phyloP scores from a whole-genome alignment of 2,888 invertebrate species.

The Rhamnusium bicolor region DNA sequence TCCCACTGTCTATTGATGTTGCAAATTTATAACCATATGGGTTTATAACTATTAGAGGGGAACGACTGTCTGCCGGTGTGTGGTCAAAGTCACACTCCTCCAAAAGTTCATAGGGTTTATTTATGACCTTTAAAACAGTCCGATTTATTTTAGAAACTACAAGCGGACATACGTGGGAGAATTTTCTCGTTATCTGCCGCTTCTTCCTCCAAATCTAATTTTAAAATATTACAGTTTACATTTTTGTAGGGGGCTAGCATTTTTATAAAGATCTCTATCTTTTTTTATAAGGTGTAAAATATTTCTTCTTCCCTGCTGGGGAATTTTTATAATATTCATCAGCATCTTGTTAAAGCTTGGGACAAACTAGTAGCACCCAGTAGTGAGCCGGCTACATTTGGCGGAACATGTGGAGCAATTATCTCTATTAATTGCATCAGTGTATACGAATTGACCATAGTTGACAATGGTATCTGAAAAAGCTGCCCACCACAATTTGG shows the following conservation, averaged over 20 bases:
- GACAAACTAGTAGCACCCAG: background rate
- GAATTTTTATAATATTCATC: background rate
- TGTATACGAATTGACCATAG: background rate
- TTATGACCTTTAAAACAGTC: background rate
- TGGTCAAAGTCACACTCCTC: background rate
- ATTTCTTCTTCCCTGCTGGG: background rate
- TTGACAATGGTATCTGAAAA: background rate
- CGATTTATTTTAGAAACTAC: background rate
- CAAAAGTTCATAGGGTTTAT: background rate
- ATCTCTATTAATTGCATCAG: background rate
- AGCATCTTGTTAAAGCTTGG: background rate
- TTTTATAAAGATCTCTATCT: background rate
- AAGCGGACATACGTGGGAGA: no score
- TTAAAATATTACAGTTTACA: background rate
- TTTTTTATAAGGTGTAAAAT: background rate
- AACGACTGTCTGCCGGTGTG: background rate
- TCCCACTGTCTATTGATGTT: conserved; percentile 3
- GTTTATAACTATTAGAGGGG: background rate
- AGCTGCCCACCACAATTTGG: conserved; percentile 9
- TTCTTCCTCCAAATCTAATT: background rate
- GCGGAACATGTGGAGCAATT: background rate
- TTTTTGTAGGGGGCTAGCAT: background rate
- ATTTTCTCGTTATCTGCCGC: background rate
- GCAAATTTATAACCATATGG: background rate
- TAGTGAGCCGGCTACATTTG: background rate